Percentiles rank a stretch among this genome's conserved stretches.
These are phyloP conservation scores for Sinocyclocheilus anophthalmus DNA, from an alignment of 2,113 vertebrate species.

Conservation along the genomic window DNA sequence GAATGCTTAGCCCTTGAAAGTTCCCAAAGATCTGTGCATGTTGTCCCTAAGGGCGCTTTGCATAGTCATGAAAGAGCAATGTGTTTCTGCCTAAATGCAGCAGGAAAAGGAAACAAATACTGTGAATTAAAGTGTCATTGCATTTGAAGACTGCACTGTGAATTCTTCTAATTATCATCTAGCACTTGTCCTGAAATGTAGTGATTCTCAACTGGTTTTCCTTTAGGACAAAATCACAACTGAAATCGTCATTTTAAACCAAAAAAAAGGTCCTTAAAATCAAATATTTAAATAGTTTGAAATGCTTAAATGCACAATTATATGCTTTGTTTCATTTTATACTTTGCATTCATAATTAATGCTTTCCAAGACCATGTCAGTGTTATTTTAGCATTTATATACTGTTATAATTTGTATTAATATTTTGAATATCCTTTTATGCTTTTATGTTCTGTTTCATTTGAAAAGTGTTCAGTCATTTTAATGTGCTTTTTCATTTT, in stretches of 20 bases:
- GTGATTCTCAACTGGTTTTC: background rate
- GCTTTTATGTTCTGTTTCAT: background rate
- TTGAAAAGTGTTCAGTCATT: background rate
- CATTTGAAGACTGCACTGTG: background rate
- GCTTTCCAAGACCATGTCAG: background rate
- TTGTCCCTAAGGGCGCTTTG: slow-evolving; percentile 9
- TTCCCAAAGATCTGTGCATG: slow-evolving; percentile 8
- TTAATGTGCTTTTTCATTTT: background rate
- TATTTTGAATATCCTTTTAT: background rate
- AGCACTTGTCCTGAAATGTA: background rate
- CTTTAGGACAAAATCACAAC: background rate
- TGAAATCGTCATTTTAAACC: background rate
- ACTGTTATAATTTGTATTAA: background rate
- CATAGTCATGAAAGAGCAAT: slow-evolving; percentile 27
- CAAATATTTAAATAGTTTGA: background rate
- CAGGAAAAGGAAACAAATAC: background rate
- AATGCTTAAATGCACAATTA: background rate
- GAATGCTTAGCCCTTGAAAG: slow-evolving; percentile 18
- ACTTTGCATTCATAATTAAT: background rate
- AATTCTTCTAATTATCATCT: background rate
- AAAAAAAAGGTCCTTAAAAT: background rate
- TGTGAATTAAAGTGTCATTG: background rate
- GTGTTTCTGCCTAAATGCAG: slow-evolving; percentile 17
- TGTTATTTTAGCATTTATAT: background rate
- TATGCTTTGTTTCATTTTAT: background rate